phyloP scores from a whole-genome alignment of 2,888 invertebrate genomes.

The Phasia obesa region DNA sequence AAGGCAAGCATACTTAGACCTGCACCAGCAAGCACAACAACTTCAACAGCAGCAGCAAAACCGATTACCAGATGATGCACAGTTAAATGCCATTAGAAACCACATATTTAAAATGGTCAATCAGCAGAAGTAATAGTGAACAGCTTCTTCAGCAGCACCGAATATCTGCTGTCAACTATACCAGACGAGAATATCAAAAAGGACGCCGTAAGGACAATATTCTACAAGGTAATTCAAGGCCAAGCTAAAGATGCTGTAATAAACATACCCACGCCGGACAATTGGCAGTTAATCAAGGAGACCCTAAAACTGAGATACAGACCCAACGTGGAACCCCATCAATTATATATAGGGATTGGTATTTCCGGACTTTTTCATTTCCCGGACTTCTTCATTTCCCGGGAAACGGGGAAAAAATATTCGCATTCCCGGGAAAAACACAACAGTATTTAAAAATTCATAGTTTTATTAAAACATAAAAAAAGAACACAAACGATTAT shows the following conservation, averaged over 20 bases:
- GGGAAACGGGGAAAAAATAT: too few species aligned
- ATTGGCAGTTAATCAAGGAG: neutral
- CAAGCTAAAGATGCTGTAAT: neutral
- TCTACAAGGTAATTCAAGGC: neutral
- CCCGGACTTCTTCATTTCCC: too few species aligned
- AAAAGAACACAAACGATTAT: too few species aligned
- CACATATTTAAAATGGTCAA: neutral
- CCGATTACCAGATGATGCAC: neutral
- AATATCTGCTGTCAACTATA: neutral
- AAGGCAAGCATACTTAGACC: slow-evolving; percentile 7
- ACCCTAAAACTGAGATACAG: slow-evolving; percentile 3
- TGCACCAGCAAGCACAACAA: slow-evolving; percentile 27
- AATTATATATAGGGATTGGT: neutral
- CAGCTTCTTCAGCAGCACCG: neutral
- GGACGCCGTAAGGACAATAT: neutral
- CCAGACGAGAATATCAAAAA: neutral
- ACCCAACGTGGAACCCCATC: neutral
- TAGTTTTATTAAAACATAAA: too few species aligned
- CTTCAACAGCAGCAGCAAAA: slow-evolving; percentile 17
- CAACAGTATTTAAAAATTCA: too few species aligned
- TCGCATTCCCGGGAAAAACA: too few species aligned
- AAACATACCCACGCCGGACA: neutral
- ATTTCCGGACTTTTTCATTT: too few species aligned
- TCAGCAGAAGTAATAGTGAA: neutral
- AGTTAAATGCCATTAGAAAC: neutral